Conservation (phyloP, 2,888 invertebrate species). For the Erebia palarica region DNA sequence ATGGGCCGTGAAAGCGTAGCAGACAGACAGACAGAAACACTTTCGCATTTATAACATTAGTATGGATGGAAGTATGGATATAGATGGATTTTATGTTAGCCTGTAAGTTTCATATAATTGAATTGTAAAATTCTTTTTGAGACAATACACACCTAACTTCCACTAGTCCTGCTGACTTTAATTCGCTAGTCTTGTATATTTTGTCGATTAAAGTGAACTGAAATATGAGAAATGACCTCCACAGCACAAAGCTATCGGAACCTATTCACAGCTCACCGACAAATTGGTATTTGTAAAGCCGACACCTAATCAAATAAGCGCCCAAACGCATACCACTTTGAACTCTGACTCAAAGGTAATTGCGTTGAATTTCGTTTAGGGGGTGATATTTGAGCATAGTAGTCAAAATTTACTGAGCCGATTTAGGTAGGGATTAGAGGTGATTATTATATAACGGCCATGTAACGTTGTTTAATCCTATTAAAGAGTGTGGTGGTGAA, state of each 20-base stretch:
- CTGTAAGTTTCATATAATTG: too few species aligned
- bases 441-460: conserved; percentile 16
- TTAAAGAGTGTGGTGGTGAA: conserved; percentile 6
- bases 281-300: conserved; percentile 16
- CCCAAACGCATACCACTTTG: not conserved
- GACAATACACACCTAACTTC: too few species aligned
- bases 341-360: not conserved
- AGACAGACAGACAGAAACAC: too few species aligned
- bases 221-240: not conserved
- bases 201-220: not conserved
- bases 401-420: conserved; percentile 25
- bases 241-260: not conserved
- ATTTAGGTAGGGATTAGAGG: conserved; percentile 23
- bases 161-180: too few species aligned
- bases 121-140: too few species aligned
- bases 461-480: conserved; percentile 27
- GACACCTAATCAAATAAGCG: conserved; percentile 10
- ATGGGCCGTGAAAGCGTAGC: too few species aligned
- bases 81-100: too few species aligned
- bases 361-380: not conserved
- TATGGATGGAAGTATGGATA: too few species aligned
- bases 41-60: too few species aligned
- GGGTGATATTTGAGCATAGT: conserved; percentile 1
- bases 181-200: too few species aligned
- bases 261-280: conserved; percentile 15